Conservation (phyloP, 2,888 invertebrate species). For the Gari tellinella region DNA sequence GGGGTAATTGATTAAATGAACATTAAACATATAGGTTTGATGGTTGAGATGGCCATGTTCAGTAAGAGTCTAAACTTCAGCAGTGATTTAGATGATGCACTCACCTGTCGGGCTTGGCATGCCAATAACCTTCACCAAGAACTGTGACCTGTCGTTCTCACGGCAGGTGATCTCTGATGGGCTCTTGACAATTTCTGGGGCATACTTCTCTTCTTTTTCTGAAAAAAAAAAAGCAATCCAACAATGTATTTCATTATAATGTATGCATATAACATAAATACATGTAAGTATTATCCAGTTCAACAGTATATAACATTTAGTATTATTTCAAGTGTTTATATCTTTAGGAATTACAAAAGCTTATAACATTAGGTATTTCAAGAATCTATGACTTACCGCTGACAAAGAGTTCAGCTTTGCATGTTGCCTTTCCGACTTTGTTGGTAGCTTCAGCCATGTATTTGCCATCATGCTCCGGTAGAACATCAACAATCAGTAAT, state of each 20-base stretch:
- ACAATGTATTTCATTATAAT: too few relatives aligned
- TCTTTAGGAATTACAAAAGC: too few relatives aligned
- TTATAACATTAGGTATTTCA: too few relatives aligned
- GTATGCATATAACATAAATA: too few relatives aligned
- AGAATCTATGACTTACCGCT: constrained; percentile 79
- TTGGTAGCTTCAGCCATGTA: constrained; percentile 82
- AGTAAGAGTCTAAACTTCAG: too few relatives aligned
- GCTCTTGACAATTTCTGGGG: constrained; percentile 96
- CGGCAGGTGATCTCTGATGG: constrained; percentile 94
- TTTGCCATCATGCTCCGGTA: constrained; percentile 80
- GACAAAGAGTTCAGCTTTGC: constrained; percentile 79
- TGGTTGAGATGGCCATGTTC: too few relatives aligned
- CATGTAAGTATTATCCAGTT: too few relatives aligned
- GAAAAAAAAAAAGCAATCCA: constrained; percentile 6
- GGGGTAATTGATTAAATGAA: too few relatives aligned
- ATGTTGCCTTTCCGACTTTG: constrained; percentile 76
- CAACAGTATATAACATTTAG: too few relatives aligned
- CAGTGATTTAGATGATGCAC: too few relatives aligned
- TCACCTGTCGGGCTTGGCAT: constrained; percentile 93
- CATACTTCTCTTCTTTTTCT: constrained; percentile 84
- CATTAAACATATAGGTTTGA: too few relatives aligned
- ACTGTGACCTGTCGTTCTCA: constrained; percentile 92
- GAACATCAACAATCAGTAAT: constrained; percentile 76
- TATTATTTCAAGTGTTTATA: too few relatives aligned
- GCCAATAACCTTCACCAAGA: constrained; percentile 95